Conservation (phyloP, 2,113 vertebrate genomes). For the Romanogobio albipinnatus region DNA sequence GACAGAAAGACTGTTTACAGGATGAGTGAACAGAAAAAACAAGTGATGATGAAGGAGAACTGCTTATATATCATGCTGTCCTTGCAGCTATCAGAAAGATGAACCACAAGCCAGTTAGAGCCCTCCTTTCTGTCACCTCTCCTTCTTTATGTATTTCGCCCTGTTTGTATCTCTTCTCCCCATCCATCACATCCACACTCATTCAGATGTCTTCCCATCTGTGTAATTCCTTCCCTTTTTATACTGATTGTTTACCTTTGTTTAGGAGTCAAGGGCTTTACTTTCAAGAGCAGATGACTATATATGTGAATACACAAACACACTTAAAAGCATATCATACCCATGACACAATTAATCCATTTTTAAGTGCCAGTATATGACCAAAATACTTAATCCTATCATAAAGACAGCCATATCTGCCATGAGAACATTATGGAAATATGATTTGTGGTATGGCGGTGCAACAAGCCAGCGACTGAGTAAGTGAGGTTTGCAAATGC, state of each 20-base stretch:
- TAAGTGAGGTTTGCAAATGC: conserved; percentile 42
- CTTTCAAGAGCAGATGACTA: conserved; percentile 24
- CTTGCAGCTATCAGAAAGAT: conserved; percentile 35
- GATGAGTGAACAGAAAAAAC: not conserved
- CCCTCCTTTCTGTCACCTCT: not conserved
- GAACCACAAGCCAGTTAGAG: conserved; percentile 1
- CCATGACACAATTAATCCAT: not conserved
- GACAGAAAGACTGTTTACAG: not conserved
- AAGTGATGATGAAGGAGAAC: not conserved
- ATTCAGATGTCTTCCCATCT: not conserved
- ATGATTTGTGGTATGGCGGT: conserved; percentile 13
- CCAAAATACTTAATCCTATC: conserved; percentile 9
- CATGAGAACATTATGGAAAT: conserved; percentile 9
- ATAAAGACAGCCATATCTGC: not conserved
- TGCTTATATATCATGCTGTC: not conserved
- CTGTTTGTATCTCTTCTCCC: not conserved
- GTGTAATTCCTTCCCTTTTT: conserved; percentile 4
- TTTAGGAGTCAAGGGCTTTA: not conserved
- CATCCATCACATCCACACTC: not conserved
- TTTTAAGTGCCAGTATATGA: not conserved
- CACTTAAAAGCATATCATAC: not conserved
- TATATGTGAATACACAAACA: conserved; percentile 22
- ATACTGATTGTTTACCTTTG: not conserved
- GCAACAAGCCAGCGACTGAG: conserved; percentile 18
- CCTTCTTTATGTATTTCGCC: conserved; percentile 23